Evolutionary conservation across 2,113 vertebrate species (phyloP).

Genomic region (Cyanoderma ruficeps): DNA sequence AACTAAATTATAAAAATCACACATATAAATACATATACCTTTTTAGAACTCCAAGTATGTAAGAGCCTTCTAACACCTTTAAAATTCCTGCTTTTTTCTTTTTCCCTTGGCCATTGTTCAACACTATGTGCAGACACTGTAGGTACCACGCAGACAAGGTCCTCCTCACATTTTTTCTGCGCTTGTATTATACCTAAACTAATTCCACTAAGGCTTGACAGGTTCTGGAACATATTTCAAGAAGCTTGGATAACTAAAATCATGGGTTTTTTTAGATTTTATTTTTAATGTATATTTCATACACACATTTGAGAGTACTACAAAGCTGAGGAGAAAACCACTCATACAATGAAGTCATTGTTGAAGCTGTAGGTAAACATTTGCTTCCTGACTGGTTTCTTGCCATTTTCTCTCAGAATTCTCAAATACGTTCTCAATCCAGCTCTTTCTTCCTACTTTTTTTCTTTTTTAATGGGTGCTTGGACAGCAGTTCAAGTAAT

Average conservation of each 20-base stretch:
- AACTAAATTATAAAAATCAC: constrained; percentile 13
- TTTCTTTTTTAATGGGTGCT: background rate
- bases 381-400: background rate
- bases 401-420: background rate
- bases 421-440: background rate
- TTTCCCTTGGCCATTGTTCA: background rate
- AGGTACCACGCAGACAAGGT: background rate
- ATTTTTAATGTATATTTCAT: background rate
- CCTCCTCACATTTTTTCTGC: background rate
- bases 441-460: background rate
- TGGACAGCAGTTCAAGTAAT: background rate
- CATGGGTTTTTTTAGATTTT: background rate
- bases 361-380: background rate
- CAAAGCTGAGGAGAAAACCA: background rate
- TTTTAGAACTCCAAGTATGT: background rate
- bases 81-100: background rate
- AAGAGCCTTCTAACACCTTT: background rate
- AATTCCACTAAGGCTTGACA: background rate
- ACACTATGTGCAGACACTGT: background rate
- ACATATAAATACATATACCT: background rate
- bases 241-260: background rate
- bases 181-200: background rate
- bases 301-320: background rate
- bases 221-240: background rate
- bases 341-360: background rate